phyloP scores from a whole-genome alignment of 2,888 invertebrate species.

The Synergus laeviventris region DNA sequence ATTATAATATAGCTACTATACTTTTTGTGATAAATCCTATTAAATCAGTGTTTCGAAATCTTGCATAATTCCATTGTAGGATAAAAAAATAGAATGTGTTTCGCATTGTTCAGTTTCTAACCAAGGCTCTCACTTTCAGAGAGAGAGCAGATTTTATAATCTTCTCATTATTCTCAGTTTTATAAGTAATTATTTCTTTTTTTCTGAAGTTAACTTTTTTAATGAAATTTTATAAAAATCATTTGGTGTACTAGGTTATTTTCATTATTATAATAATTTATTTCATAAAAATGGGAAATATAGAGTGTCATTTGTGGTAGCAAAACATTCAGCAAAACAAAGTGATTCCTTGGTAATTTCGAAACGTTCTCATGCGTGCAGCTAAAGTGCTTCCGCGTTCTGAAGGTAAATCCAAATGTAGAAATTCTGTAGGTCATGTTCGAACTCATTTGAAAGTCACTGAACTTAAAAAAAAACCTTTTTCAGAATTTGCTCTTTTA shows the following conservation, averaged over 20 bases:
- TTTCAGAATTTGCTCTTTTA: neutral
- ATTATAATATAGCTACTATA: too few species aligned
- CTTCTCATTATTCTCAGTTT: too few species aligned
- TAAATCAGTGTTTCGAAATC: neutral
- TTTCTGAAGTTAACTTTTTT: too few species aligned
- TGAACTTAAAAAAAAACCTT: neutral
- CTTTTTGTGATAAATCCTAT: too few species aligned
- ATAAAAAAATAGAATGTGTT: slow-evolving; percentile 32
- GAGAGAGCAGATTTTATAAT: too few species aligned
- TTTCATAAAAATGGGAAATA: neutral
- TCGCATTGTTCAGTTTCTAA: slow-evolving; percentile 42
- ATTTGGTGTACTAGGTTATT: neutral
- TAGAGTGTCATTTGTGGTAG: neutral
- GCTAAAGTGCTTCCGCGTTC: slow-evolving; percentile 56
- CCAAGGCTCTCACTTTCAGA: slow-evolving; percentile 48
- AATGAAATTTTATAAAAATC: too few species aligned
- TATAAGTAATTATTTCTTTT: too few species aligned
- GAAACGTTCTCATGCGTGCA: slow-evolving; percentile 57
- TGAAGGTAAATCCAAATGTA: slow-evolving; percentile 43
- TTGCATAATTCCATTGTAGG: slow-evolving; percentile 40
- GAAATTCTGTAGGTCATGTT: neutral
- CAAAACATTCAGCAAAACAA: slow-evolving; percentile 42
- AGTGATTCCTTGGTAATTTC: slow-evolving; percentile 53
- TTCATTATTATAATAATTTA: neutral
- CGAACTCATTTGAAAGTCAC: neutral